A percentile compares a stretch with the other conserved stretches of the same genome.
Evolutionary conservation across 2,797 vertebrate genomes (phyloP).

Genomic region (Psittacula echo): DNA sequence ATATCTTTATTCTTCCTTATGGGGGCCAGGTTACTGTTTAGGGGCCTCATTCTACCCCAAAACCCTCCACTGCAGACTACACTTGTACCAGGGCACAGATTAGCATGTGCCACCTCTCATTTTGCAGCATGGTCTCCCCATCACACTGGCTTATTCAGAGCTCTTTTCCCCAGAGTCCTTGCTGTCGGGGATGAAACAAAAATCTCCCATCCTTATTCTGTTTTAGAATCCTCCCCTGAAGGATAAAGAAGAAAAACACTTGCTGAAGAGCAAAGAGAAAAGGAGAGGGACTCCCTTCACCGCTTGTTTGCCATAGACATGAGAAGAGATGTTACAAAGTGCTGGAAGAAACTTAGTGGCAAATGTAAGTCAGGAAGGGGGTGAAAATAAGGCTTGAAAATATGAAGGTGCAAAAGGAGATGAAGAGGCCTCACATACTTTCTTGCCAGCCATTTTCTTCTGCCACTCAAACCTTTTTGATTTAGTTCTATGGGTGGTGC

Average conservation of each 20-base stretch:
- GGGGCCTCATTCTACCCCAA: neutral
- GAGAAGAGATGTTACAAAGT: neutral
- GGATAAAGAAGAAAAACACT: neutral
- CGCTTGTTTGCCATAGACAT: neutral
- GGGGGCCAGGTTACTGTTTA: neutral
- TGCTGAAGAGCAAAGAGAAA: neutral
- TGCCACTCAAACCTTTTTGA: neutral
- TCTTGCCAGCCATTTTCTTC: neutral
- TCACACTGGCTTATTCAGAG: neutral
- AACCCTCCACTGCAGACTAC: neutral
- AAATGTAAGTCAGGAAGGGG: neutral
- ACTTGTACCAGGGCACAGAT: neutral
- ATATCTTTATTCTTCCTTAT: neutral
- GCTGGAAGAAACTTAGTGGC: neutral
- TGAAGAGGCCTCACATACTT: neutral
- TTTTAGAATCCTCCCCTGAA: neutral
- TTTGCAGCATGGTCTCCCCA: neutral
- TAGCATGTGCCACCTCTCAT: neutral
- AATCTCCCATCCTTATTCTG: neutral
- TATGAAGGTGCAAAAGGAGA: neutral
- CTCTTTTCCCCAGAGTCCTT: neutral
- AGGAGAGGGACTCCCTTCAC: neutral
- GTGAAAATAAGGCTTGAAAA: constrained; percentile 3
- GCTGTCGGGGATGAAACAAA: neutral
- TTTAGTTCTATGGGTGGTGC: neutral